Evolutionary conservation across 30 jellyfish, hydroid and myxozoan species (phyloP).

Genomic region (Chrysaora quinquecirrha): DNA sequence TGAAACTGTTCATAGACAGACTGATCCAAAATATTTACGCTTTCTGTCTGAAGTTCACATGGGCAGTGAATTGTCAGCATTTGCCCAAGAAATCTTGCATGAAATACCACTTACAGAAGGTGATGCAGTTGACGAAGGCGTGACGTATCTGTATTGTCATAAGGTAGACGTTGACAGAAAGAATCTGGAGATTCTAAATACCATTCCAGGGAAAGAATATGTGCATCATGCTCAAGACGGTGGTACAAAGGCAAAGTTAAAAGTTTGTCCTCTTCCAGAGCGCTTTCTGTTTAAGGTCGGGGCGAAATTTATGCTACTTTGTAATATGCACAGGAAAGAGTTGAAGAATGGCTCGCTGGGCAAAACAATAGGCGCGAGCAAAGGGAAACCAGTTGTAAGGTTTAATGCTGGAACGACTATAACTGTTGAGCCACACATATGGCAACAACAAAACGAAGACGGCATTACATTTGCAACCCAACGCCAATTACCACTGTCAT

Average conservation of each 20-base stretch:
- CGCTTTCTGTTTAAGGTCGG: background rate
- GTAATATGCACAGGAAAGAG: background rate
- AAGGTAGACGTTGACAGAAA: background rate
- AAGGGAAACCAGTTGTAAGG: background rate
- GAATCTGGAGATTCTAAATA: background rate
- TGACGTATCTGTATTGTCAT: background rate
- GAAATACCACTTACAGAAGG: background rate
- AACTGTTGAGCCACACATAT: background rate
- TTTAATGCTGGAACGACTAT: background rate
- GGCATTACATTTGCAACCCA: constrained; percentile 1
- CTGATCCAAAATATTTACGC: background rate
- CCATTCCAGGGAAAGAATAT: background rate
- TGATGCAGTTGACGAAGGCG: background rate
- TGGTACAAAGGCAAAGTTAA: background rate
- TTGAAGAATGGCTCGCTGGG: constrained; percentile 5
- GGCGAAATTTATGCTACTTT: background rate
- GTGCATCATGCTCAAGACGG: background rate
- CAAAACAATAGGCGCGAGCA: background rate
- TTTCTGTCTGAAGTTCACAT: background rate
- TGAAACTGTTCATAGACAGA: background rate
- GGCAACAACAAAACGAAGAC: background rate
- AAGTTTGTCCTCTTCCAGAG: background rate
- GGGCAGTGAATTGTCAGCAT: background rate
- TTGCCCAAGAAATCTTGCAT: background rate
- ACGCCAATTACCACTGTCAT: background rate